Evolutionary conservation across 2,797 vertebrate species (phyloP).

Genomic region (Diplodus puntazzo): DNA sequence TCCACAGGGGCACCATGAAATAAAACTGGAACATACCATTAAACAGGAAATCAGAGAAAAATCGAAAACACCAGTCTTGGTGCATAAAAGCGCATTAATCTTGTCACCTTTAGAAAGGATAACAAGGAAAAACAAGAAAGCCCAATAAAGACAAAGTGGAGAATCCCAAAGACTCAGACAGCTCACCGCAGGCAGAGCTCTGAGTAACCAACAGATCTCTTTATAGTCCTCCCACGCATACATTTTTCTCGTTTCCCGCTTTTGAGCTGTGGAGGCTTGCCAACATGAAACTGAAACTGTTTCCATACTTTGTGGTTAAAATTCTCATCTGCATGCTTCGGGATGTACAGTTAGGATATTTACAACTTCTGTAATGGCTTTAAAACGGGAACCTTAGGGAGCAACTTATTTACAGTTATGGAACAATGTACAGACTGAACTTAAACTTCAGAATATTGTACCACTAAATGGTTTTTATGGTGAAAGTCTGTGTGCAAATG

Average conservation of each 20-base stretch:
- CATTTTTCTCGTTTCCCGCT: not conserved
- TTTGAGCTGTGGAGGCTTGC: not conserved
- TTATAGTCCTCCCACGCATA: not conserved
- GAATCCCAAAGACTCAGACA: not conserved
- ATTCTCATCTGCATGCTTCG: not conserved
- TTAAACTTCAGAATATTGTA: too few species aligned
- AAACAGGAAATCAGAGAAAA: not conserved
- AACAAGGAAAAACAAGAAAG: not conserved
- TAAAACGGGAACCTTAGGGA: too few species aligned
- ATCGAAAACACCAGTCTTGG: not conserved
- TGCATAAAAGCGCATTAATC: not conserved
- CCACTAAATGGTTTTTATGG: too few species aligned
- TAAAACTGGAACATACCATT: not conserved
- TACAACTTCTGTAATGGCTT: not conserved
- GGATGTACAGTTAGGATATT: not conserved
- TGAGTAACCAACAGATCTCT: not conserved
- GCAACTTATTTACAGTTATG: not conserved
- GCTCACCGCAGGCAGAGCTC: not conserved
- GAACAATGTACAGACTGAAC: too few species aligned
- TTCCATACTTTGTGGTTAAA: not conserved
- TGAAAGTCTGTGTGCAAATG: too few species aligned
- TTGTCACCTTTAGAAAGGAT: not conserved
- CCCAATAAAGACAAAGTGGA: slow-evolving; percentile 3
- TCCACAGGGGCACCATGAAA: not conserved
- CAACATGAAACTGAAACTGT: not conserved